Evolutionary conservation across 2,113 vertebrate genomes (phyloP).

Genomic region (Pipa parva): DNA sequence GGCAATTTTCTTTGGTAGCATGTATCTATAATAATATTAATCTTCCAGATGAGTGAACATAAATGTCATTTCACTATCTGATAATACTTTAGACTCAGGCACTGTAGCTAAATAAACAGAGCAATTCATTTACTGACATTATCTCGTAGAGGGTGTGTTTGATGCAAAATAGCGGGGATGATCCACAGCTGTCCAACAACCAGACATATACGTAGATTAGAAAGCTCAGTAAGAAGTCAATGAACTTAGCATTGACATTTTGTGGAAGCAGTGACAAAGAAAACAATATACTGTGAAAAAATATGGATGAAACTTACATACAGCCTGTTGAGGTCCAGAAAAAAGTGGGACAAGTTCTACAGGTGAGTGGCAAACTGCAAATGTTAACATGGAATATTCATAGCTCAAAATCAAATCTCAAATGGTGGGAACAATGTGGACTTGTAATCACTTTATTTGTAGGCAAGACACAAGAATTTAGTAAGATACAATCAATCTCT

Average conservation of each 20-base stretch:
- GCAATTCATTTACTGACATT: constrained; percentile 24
- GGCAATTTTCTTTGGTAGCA: neutral
- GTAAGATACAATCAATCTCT: too few species aligned
- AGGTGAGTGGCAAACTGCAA: neutral
- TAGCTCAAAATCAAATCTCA: too few species aligned
- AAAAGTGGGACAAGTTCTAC: neutral
- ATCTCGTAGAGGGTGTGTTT: constrained; percentile 10
- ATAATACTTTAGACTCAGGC: constrained; percentile 39
- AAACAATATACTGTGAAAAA: neutral
- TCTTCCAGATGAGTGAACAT: constrained; percentile 1
- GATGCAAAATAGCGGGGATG: neutral
- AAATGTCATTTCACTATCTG: constrained; percentile 31
- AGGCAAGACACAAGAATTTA: too few species aligned
- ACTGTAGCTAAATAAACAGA: constrained; percentile 15
- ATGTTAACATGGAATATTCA: too few species aligned
- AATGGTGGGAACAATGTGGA: too few species aligned
- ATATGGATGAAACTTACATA: constrained; percentile 1
- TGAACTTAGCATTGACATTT: neutral
- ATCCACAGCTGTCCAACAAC: neutral
- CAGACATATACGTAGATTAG: neutral
- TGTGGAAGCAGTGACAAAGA: neutral
- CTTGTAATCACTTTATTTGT: too few species aligned
- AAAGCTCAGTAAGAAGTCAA: neutral
- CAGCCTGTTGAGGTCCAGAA: constrained; percentile 6
- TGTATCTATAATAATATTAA: constrained; percentile 13